Percentiles rank a stretch among this genome's conserved stretches.
These are phyloP conservation scores for Bombylius major DNA, from an alignment of 2,888 invertebrate genomes.

Conservation along the genomic window DNA sequence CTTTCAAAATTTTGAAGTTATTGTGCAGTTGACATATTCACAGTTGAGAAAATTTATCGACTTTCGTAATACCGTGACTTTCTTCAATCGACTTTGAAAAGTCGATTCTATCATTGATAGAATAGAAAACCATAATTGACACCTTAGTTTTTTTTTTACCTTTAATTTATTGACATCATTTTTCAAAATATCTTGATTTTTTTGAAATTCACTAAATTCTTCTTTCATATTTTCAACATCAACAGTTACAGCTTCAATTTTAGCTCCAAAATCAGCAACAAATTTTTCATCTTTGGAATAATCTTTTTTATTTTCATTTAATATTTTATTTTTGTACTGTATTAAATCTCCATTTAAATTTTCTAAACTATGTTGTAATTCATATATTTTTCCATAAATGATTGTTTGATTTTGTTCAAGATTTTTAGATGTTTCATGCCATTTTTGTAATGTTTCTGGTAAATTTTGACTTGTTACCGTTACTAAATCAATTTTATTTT, in stretches of 20 bases:
- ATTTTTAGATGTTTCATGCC: slow-evolving; percentile 55
- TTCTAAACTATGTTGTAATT: slow-evolving; percentile 44
- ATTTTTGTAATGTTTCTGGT: slow-evolving; percentile 56
- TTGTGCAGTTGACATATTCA: too few species aligned
- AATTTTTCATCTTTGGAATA: slow-evolving; percentile 31
- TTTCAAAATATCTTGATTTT: slow-evolving; percentile 23
- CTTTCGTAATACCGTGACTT: too few species aligned
- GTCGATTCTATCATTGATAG: too few species aligned
- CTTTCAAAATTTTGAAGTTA: too few species aligned
- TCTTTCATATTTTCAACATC: slow-evolving; percentile 31
- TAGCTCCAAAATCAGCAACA: slow-evolving; percentile 34
- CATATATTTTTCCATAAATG: slow-evolving; percentile 44
- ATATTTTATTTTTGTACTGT: slow-evolving; percentile 22
- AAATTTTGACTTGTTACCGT: slow-evolving; percentile 55
- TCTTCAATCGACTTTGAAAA: too few species aligned
- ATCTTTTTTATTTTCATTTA: slow-evolving; percentile 22
- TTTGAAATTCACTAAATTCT: slow-evolving; percentile 25
- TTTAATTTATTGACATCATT: slow-evolving; percentile 20
- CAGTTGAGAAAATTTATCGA: too few species aligned
- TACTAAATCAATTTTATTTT: slow-evolving; percentile 35
- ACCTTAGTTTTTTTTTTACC: too few species aligned
- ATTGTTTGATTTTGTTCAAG: slow-evolving; percentile 53
- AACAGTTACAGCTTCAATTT: slow-evolving; percentile 29
- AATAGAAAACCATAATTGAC: too few species aligned
- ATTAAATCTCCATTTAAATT: slow-evolving; percentile 39